A percentile compares a stretch with the other conserved stretches of the same genome.
Conservation (phyloP, 2,888 invertebrate genomes). For the Poecilobothrus nobilitatus region DNA sequence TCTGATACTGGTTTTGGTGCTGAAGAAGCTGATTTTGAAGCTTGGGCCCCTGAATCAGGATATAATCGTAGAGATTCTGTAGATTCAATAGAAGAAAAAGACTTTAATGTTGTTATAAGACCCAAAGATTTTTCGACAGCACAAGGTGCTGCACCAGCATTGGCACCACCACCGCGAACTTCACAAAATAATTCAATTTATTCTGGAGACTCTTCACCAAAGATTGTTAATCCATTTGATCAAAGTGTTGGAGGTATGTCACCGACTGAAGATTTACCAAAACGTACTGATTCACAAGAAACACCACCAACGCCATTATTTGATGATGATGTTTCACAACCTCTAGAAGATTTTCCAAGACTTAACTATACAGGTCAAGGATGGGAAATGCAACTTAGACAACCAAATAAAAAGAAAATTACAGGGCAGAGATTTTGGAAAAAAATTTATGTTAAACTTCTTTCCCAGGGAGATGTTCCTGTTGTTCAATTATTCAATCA, state of each 20-base stretch:
- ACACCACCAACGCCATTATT: conserved; percentile 88
- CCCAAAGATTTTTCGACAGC: conserved; percentile 44
- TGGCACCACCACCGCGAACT: conserved; percentile 51
- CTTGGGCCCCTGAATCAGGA: conserved; percentile 54
- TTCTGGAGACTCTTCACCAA: conserved; percentile 53
- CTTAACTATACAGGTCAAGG: conserved; percentile 69
- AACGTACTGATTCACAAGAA: conserved; percentile 57
- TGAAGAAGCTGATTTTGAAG: conserved; percentile 65
- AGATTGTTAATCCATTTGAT: conserved; percentile 69
- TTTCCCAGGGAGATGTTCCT: conserved; percentile 70
- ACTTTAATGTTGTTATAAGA: conserved; percentile 70
- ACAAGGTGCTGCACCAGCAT: conserved; percentile 54
- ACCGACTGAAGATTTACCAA: conserved; percentile 32
- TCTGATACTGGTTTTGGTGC: conserved; percentile 52
- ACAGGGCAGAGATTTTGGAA: conserved; percentile 96
- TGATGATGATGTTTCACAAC: conserved; percentile 87
- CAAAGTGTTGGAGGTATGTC: conserved; percentile 43
- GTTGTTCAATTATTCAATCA: conserved; percentile 78
- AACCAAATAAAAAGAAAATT: conserved; percentile 94
- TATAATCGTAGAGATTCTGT: conserved; percentile 51
- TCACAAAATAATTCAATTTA: conserved; percentile 29
- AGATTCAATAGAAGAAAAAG: conserved; percentile 67
- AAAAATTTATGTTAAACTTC: conserved; percentile 80
- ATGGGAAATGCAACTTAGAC: conserved; percentile 94
- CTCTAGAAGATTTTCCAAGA: conserved; percentile 84